Base-by-base conservation (phyloP, 2,113 vertebrate genomes). In the Hirundichthys speculiger region DNA sequence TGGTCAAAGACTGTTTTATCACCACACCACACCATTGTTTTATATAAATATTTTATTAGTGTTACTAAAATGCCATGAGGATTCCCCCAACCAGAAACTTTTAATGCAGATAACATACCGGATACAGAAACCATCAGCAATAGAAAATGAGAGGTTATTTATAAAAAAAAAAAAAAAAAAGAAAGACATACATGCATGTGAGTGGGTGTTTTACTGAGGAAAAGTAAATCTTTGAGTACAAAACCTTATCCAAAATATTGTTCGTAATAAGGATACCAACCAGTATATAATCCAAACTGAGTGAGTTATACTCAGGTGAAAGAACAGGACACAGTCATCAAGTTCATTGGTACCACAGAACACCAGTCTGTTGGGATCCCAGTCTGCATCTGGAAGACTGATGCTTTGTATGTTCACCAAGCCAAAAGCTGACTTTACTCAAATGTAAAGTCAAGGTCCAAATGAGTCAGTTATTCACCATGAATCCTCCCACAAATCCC, bases 11-110 rank as follows among this genome's bases (percentile, higher is more conserved):
- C 46, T 43, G 5, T 46, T 54, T 24, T 47, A 70, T 51, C 49
- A 73, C 51, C 46, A 55, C 40, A 42, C 27, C 16, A 27, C 40
- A 41, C 18, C n/a, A 19, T 62, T 71, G 47, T 71, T 64, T 77
- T 73, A 68, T 84, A 90, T 90, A 91, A 90, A 91, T 89, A 90
- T 77, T 88, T 90, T 91, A 89, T 91, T 90, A 89, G 86, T 84
- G 73, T 79, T 52, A 64, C 71, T 73, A 83, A 82, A 69, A 77
- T 74, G 71, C 66, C 40, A 55, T 55, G 58, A 69, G 74, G 59
- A 24, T 48, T 47, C 16, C 25, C 45, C 62, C 42, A 15, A 19
- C 19, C 56, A 50, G 22, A 14, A 13, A 57, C 38, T 60, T 25
- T 69, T 62, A 51, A 69, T 57, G 73, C 27, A 52, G 56, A 69